A percentile compares a stretch with the other conserved stretches of the same genome.
phyloP scores from a whole-genome alignment of 2,888 invertebrate genomes.

The Lypha dubia region DNA sequence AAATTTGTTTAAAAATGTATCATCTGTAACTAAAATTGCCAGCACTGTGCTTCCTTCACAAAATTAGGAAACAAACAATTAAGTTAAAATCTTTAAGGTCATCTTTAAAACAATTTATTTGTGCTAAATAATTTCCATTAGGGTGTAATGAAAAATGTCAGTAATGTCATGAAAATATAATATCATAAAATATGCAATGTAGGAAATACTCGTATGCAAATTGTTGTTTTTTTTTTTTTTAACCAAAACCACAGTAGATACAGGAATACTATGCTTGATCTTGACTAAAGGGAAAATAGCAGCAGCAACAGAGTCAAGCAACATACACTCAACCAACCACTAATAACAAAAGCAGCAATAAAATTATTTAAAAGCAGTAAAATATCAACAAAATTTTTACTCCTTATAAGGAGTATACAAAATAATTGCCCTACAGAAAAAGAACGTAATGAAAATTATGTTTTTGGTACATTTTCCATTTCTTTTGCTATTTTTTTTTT shows the following conservation, averaged over 20 bases:
- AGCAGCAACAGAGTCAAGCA: slow-evolving; percentile 38
- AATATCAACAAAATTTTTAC: slow-evolving; percentile 34
- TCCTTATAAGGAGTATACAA: slow-evolving; percentile 6
- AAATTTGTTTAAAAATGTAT: too few relatives aligned
- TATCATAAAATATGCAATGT: not conserved
- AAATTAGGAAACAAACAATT: not conserved
- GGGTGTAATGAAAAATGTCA: slow-evolving; percentile 39
- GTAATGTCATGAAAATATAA: slow-evolving; percentile 17
- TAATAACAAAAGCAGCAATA: slow-evolving; percentile 34
- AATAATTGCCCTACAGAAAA: not conserved
- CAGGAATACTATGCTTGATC: slow-evolving; percentile 27
- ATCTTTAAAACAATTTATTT: slow-evolving; percentile 5
- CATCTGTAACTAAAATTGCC: too few relatives aligned
- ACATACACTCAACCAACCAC: slow-evolving; percentile 10
- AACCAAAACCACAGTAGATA: slow-evolving; percentile 12
- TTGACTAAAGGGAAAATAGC: slow-evolving; percentile 46
- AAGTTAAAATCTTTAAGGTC: slow-evolving; percentile 22
- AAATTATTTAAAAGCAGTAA: slow-evolving; percentile 55
- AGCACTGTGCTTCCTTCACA: not conserved
- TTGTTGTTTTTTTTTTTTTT: not conserved
- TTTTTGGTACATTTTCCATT: slow-evolving; percentile 42
- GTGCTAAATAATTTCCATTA: slow-evolving; percentile 33
- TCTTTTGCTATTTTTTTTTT: slow-evolving; percentile 24
- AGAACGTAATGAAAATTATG: slow-evolving; percentile 43
- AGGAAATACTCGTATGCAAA: slow-evolving; percentile 34